Evolutionary conservation across 2,113 vertebrate genomes (phyloP).

Genomic region (Brachyhypopomus occidentalis): DNA sequence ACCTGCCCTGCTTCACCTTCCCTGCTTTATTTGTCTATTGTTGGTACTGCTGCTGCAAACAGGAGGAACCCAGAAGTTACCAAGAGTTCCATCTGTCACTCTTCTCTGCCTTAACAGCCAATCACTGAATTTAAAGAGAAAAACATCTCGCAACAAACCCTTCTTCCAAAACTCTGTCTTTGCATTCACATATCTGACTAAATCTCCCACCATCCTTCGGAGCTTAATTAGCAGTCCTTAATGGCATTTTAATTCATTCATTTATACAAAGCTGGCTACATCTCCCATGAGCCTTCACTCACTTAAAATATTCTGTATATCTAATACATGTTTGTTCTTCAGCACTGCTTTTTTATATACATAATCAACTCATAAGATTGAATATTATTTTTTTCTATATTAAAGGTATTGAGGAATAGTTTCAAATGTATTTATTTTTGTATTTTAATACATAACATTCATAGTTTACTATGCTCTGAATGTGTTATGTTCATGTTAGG

Average conservation of each 20-base stretch:
- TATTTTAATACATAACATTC: constrained; percentile 26
- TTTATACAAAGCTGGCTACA: neutral
- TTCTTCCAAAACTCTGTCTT: neutral
- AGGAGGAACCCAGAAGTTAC: neutral
- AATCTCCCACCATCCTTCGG: neutral
- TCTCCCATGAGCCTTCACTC: neutral
- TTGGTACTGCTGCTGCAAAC: neutral
- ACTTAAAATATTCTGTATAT: neutral
- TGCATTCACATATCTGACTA: neutral
- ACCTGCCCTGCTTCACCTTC: too few species aligned
- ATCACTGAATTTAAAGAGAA: neutral
- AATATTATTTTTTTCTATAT: constrained; percentile 31
- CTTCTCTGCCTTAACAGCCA: neutral
- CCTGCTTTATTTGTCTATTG: neutral
- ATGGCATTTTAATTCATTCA: too few species aligned
- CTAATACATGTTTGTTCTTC: neutral
- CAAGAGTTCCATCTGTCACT: neutral
- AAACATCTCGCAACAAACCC: neutral
- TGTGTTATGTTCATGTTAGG: neutral
- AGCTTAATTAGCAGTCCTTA: too few species aligned
- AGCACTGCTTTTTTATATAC: constrained; percentile 1
- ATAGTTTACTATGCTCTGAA: neutral
- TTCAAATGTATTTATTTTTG: constrained; percentile 45
- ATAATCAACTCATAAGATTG: neutral
- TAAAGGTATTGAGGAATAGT: constrained; percentile 9